phyloP scores from a whole-genome alignment of 2,888 invertebrate species.

The Phasia obesa region DNA sequence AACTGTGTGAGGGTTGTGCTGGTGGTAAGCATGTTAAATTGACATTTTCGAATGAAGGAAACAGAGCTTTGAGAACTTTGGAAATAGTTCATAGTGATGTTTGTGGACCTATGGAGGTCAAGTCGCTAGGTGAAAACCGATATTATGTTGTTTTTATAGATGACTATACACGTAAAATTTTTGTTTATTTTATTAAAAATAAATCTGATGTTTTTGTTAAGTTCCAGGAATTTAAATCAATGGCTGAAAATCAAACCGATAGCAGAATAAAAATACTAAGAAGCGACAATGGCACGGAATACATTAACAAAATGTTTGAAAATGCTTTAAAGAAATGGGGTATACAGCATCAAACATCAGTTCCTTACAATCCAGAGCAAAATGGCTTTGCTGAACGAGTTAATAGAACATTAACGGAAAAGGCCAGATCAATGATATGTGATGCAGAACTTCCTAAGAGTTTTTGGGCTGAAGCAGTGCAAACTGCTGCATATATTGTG shows the following conservation, averaged over 20 bases:
- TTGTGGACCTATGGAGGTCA: no score
- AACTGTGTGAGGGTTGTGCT: conserved; percentile 63
- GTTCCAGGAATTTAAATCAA: conserved; percentile 64
- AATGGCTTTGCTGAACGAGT: conserved; percentile 39
- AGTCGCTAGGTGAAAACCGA: no score
- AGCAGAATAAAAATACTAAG: conserved; percentile 35
- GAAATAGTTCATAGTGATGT: conserved; percentile 19
- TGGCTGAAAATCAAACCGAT: no score
- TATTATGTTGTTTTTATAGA: no score
- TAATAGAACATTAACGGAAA: conserved; percentile 67
- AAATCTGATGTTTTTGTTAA: background rate
- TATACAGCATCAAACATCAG: conserved; percentile 30
- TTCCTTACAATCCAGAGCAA: conserved; percentile 40
- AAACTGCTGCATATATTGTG: no score
- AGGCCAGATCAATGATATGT: conserved; percentile 68
- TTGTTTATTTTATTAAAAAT: no score
- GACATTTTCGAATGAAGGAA: conserved; percentile 67
- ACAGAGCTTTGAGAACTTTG: no score
- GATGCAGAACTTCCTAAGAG: conserved; percentile 56
- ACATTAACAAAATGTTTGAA: conserved; percentile 34
- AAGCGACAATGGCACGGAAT: conserved; percentile 54
- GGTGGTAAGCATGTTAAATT: conserved; percentile 72
- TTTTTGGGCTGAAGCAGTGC: no score
- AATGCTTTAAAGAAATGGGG: conserved; percentile 12
- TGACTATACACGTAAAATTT: no score